Evolutionary conservation across 2,888 invertebrate genomes (phyloP).

Genomic region (Panzeria rudis): DNA sequence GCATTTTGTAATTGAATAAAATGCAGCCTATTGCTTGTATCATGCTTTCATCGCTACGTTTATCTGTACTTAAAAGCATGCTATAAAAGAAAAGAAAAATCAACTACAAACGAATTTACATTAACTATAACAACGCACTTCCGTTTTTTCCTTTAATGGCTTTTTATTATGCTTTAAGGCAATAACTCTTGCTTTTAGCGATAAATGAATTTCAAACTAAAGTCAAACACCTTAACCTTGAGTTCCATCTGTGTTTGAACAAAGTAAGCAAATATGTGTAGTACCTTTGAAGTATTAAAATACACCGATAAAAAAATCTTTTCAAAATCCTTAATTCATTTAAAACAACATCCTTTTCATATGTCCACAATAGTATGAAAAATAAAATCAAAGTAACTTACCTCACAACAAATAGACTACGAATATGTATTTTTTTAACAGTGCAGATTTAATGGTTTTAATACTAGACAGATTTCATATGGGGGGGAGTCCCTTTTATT

Average conservation of each 20-base stretch:
- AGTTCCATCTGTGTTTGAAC: background rate
- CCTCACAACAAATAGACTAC: background rate
- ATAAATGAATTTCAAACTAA: slow-evolving; percentile 4
- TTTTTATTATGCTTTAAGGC: slow-evolving; percentile 3
- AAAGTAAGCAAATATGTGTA: background rate
- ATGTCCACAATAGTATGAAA: background rate
- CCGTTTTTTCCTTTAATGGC: background rate
- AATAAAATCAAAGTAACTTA: slow-evolving; percentile 5
- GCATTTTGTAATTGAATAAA: background rate
- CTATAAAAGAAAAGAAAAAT: background rate
- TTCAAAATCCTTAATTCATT: background rate
- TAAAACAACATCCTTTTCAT: background rate
- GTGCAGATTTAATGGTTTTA: slow-evolving; percentile 55
- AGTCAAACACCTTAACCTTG: slow-evolving; percentile 19
- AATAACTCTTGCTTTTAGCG: background rate
- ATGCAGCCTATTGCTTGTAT: background rate
- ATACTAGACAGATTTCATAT: slow-evolving; percentile 56
- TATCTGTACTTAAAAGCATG: background rate
- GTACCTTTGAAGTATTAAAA: background rate
- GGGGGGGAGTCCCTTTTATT: slow-evolving; percentile 38
- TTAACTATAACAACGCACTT: slow-evolving; percentile 9
- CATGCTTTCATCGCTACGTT: background rate
- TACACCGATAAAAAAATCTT: slow-evolving; percentile 2
- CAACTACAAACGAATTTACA: background rate
- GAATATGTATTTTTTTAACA: background rate